phyloP scores from a whole-genome alignment of 2,113 vertebrate species.

The Rhea pennata region DNA sequence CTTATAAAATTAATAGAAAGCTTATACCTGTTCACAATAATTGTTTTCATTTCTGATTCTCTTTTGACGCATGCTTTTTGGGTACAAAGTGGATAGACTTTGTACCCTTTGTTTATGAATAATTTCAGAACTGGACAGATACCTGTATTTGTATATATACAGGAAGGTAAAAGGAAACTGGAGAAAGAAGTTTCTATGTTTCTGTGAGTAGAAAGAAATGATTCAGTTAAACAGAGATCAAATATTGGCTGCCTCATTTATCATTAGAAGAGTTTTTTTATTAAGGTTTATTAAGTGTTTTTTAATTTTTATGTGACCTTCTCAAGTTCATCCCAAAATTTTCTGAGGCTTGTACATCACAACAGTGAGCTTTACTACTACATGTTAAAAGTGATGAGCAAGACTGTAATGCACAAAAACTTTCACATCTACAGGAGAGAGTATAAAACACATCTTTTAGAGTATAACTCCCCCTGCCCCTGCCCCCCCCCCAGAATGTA shows the following conservation, averaged over 20 bases:
- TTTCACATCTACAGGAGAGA: neutral
- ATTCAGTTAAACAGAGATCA: neutral
- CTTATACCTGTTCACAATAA: neutral
- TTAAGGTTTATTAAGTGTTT: no score
- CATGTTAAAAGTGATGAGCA: neutral
- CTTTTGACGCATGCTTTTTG: neutral
- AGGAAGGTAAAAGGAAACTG: neutral
- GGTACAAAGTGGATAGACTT: neutral
- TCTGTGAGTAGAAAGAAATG: neutral
- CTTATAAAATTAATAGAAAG: neutral
- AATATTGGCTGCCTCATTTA: neutral
- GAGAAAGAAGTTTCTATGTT: neutral
- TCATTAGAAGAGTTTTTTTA: neutral
- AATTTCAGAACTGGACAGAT: neutral
- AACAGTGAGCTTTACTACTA: no score
- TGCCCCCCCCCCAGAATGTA: neutral
- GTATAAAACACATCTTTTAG: neutral
- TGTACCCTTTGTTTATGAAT: neutral
- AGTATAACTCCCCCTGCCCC: neutral
- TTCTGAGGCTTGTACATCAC: no score
- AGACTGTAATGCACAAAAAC: neutral
- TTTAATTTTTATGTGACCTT: neutral
- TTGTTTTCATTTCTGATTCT: neutral
- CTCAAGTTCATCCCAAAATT: no score
- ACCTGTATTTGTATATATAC: neutral